Conservation (phyloP, 2,888 invertebrate genomes). For the Chymomyza amoena region DNA sequence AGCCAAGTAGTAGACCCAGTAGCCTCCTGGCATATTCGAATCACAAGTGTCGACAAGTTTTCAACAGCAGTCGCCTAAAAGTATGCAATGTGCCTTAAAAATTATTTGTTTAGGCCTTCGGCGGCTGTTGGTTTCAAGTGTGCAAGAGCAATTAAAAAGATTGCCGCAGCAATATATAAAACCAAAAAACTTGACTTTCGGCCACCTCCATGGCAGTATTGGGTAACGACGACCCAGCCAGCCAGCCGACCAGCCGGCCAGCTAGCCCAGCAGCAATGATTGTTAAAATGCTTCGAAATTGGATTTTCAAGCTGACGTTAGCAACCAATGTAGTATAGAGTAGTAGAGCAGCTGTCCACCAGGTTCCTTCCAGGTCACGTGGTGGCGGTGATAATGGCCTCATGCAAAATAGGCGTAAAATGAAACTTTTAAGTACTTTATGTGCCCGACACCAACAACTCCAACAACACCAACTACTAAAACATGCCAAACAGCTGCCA, state of each 20-base stretch:
- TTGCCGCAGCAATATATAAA: slow-evolving; percentile 3
- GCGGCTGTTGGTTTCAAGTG: background rate
- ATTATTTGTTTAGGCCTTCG: slow-evolving; percentile 65
- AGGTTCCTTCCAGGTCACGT: slow-evolving; percentile 43
- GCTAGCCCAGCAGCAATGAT: slow-evolving; percentile 57
- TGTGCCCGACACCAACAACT: slow-evolving; percentile 56
- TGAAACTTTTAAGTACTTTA: slow-evolving; percentile 76
- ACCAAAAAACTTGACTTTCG: slow-evolving; percentile 40
- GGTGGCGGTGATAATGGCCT: slow-evolving; percentile 59
- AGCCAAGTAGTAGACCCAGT: background rate
- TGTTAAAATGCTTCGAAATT: slow-evolving; percentile 71
- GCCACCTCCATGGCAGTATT: background rate
- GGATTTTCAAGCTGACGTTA: slow-evolving; percentile 45
- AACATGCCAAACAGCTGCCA: slow-evolving; percentile 60
- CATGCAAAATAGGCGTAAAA: slow-evolving; percentile 73
- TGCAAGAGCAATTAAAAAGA: slow-evolving; percentile 61
- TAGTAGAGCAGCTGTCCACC: background rate
- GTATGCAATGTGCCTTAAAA: slow-evolving; percentile 53
- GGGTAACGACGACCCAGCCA: too few relatives aligned
- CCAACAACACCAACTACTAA: slow-evolving; percentile 20
- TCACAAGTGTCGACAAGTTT: slow-evolving; percentile 24
- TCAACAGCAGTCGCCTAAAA: slow-evolving; percentile 20
- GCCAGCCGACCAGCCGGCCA: slow-evolving; percentile 15
- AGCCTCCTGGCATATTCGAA: background rate
- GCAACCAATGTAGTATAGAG: background rate